Evolutionary conservation across 2,113 vertebrate species (phyloP), one percentile per base, ranked within the genome.

Genomic region (Elephantulus edwardii): DNA sequence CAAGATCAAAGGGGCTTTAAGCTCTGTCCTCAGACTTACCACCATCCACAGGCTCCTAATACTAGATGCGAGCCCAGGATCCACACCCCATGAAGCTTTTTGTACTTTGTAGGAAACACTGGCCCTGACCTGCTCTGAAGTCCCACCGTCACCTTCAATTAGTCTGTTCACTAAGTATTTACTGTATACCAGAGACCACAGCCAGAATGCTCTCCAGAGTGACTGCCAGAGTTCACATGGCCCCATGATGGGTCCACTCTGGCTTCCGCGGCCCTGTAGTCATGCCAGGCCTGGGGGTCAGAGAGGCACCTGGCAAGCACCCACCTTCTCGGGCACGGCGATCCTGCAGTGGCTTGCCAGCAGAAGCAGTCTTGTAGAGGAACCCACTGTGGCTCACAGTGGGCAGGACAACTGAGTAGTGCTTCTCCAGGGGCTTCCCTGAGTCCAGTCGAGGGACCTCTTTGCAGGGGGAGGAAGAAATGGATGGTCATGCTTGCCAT

Each of bases 281-380:
- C 38, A 38, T 4, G 83, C 33, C 68, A 60, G 50, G 62, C 11
- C n/a, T 66, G 46, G 52, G 48, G 44, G 8, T 9, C 20, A 19
- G 14, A 52, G n/a, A 0, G 0, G 40, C 64, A 1, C 3, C 12
- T 30, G 19, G 16, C 4, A 0, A 10, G 75, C 24, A 68, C 46
- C 26, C 88, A 99, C 99, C 99, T 96, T 99, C 99, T 93, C 76
- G 98, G 74, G 95, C 93, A 64, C 99, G 99, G 66, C 98, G 97
- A 79, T 99, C 99, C 10, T 97, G 95, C 44, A 98, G 83, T 38
- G 95, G 98, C 56, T 98, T 98, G 88, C 96, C 97, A 96, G 99
- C 98, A 28, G 99, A 99, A 8, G 98, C 98, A 0, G 98, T 98
- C 97, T 99, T 99, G 97, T 98, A 99, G 70, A 99, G 97, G 96